phyloP scores from a whole-genome alignment of 2,888 invertebrate genomes.

The Nebria salina region DNA sequence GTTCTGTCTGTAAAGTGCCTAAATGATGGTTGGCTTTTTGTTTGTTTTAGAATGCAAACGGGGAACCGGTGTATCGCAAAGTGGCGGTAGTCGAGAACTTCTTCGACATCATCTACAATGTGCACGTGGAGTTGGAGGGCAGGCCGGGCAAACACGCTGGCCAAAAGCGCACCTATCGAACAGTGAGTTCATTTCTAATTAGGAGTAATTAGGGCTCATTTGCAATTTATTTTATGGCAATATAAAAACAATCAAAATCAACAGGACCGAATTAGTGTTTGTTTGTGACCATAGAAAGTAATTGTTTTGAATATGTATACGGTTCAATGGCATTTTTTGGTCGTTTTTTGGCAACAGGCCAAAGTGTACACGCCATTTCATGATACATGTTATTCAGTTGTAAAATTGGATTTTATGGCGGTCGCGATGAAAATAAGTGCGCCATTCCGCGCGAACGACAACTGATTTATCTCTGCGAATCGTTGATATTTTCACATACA shows the following conservation, averaged over 20 bases:
- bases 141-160: slow-evolving; percentile 95
- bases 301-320: neutral
- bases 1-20: too few relatives aligned
- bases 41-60: slow-evolving; percentile 72
- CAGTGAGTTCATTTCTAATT: slow-evolving; percentile 71
- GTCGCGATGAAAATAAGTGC: slow-evolving; percentile 43
- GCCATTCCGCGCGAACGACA: slow-evolving; percentile 17
- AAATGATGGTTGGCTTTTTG: neutral
- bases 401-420: slow-evolving; percentile 44
- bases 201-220: too few relatives aligned
- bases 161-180: slow-evolving; percentile 94
- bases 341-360: neutral
- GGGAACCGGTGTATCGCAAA: slow-evolving; percentile 84
- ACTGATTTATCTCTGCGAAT: neutral
- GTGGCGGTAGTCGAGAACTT: slow-evolving; percentile 98
- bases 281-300: neutral
- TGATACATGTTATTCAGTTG: slow-evolving; percentile 46
- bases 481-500: neutral
- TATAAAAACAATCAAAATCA: neutral
- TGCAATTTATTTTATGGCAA: neutral
- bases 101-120: slow-evolving; percentile 95
- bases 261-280: neutral
- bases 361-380: slow-evolving; percentile 14
- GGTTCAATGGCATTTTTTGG: slow-evolving; percentile 14
- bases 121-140: slow-evolving; percentile 94